These are phyloP conservation scores for Limnephilus lunatus DNA, from an alignment of 2,888 invertebrate species.

Conservation along the genomic window DNA sequence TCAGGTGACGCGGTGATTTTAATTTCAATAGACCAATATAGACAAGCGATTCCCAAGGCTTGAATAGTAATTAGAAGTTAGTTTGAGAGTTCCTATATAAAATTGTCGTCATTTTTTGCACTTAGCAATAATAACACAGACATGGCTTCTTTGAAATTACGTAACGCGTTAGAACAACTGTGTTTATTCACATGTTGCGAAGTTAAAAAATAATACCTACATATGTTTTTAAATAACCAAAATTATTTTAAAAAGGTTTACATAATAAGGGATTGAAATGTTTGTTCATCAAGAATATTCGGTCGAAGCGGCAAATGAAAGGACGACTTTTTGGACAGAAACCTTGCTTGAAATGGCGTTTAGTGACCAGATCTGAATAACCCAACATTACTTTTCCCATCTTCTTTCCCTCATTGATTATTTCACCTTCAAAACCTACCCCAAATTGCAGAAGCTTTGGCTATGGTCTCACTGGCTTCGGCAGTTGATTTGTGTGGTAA, in stretches of 20 bases:
- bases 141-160: constrained; percentile 17
- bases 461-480: too few relatives aligned
- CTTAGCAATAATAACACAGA: not conserved
- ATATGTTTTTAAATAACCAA: not conserved
- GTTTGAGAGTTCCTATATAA: not conserved
- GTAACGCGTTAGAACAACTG: not conserved
- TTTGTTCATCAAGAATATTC: not conserved
- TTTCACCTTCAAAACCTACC: too few relatives aligned
- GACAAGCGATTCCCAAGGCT: constrained; percentile 32
- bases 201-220: not conserved
- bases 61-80: constrained; percentile 24
- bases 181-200: not conserved
- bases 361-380: too few relatives aligned
- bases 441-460: too few relatives aligned
- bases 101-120: constrained; percentile 23
- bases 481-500: not conserved
- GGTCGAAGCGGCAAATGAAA: not conserved
- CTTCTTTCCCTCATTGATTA: not conserved
- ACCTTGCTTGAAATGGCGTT: not conserved
- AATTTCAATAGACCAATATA: constrained; percentile 15
- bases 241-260: not conserved
- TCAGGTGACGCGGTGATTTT: constrained; percentile 11
- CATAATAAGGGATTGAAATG: not conserved
- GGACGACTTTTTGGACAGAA: not conserved
- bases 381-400: too few relatives aligned